Percentiles rank a stretch among this genome's conserved stretches.
phyloP scores from a whole-genome alignment of 2,113 vertebrate genomes.

The Psittacula cyanocephala region DNA sequence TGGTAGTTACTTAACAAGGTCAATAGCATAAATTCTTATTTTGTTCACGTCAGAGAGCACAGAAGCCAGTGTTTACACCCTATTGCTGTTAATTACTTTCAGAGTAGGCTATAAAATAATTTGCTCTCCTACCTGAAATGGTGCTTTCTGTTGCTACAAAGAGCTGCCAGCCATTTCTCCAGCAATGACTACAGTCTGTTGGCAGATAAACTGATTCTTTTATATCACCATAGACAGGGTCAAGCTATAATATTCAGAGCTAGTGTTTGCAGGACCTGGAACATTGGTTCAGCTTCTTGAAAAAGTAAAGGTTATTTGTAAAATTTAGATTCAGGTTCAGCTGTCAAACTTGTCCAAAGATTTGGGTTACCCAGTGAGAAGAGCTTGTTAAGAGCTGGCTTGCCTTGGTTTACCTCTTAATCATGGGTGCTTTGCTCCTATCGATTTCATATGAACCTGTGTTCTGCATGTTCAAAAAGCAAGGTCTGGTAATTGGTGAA shows the following conservation, averaged over 20 bases:
- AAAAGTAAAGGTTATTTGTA: conserved; percentile 11
- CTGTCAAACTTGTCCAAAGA: not conserved
- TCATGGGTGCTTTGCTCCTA: not conserved
- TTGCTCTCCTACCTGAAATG: not conserved
- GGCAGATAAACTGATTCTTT: not conserved
- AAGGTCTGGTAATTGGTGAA: not conserved
- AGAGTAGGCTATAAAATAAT: not conserved
- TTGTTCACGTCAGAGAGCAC: conserved; percentile 22
- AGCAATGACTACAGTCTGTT: not conserved
- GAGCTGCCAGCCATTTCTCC: not conserved
- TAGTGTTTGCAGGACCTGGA: not conserved
- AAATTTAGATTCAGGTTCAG: not conserved
- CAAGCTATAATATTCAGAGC: not conserved
- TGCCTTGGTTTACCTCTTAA: not conserved
- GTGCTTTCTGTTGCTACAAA: conserved; percentile 11
- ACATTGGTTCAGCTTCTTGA: not conserved
- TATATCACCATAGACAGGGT: not conserved
- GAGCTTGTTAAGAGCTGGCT: not conserved
- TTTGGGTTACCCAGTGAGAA: not conserved
- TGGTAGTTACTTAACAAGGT: conserved; percentile 45
- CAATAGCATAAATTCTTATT: conserved; percentile 54
- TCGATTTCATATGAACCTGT: not conserved
- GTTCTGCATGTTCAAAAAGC: not conserved
- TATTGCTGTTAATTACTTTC: conserved; percentile 48
- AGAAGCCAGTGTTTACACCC: not conserved